Evolutionary conservation across 2,888 invertebrate genomes (phyloP).

Genomic region (Cremastinae sp.): DNA sequence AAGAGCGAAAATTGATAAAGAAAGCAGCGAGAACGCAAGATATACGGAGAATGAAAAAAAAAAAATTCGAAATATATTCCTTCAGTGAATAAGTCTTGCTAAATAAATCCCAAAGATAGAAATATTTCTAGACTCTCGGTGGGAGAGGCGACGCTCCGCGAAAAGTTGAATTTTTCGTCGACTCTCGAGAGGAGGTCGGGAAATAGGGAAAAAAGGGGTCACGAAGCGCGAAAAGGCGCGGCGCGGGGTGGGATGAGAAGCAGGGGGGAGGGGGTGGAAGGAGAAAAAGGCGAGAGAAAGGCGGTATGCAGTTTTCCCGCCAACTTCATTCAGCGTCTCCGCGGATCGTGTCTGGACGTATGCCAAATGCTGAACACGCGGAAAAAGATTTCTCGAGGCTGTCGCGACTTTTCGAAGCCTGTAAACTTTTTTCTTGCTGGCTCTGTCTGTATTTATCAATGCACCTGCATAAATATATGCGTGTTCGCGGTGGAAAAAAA

Average conservation of each 20-base stretch:
- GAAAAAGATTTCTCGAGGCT: constrained; percentile 56
- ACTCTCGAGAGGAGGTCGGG: constrained; percentile 2
- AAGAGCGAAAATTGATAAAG: too few relatives aligned
- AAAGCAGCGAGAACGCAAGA: background rate
- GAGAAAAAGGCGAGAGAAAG: constrained; percentile 7
- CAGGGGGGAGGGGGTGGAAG: background rate
- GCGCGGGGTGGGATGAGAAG: background rate
- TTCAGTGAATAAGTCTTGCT: background rate
- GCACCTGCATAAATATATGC: background rate
- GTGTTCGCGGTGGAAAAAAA: background rate
- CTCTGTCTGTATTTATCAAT: constrained; percentile 7
- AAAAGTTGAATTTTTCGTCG: constrained; percentile 4
- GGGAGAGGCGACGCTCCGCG: constrained; percentile 6
- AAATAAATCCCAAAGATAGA: background rate
- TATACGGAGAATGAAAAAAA: background rate
- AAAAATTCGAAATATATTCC: background rate
- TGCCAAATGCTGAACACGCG: constrained; percentile 76
- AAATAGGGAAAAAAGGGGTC: too few relatives aligned
- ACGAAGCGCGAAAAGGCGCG: too few relatives aligned
- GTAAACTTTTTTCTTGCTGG: constrained; percentile 46
- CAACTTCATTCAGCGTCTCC: constrained; percentile 78
- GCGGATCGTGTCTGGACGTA: constrained; percentile 71
- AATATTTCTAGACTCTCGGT: constrained; percentile 1
- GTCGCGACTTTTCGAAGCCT: constrained; percentile 50
- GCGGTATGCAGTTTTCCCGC: constrained; percentile 74